Conservation (phyloP, 2,113 vertebrate species). For the Kryptolebias marmoratus region DNA sequence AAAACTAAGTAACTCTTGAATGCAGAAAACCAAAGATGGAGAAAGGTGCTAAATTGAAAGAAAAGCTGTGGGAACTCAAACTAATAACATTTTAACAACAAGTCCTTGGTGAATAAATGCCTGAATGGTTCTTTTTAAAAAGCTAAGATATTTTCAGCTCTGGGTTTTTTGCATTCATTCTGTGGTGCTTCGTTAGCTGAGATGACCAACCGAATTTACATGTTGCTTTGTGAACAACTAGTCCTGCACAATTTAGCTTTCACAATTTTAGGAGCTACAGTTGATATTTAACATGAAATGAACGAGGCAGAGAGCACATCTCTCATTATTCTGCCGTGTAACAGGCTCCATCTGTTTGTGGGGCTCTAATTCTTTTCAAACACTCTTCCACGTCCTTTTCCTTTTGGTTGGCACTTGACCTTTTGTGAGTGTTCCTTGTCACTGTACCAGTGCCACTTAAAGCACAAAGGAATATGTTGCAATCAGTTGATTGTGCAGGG, state of each 20-base stretch:
- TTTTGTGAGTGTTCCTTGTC: slow-evolving; percentile 38
- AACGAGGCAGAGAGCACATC: not conserved
- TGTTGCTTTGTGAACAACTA: not conserved
- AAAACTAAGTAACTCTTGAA: slow-evolving; percentile 32
- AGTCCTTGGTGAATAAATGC: not conserved
- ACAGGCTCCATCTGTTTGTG: not conserved
- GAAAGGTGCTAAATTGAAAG: slow-evolving; percentile 7
- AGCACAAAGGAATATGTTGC: slow-evolving; percentile 29
- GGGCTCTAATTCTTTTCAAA: slow-evolving; percentile 3
- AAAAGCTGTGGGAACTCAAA: slow-evolving; percentile 11
- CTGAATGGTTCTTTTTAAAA: not conserved
- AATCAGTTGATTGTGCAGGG: slow-evolving; percentile 64
- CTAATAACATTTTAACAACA: not conserved
- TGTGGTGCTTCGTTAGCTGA: no score
- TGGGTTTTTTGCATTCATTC: not conserved
- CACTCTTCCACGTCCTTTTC: not conserved
- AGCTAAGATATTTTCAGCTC: not conserved
- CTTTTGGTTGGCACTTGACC: slow-evolving; percentile 46
- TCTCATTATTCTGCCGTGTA: slow-evolving; percentile 1
- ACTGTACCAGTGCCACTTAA: slow-evolving; percentile 34
- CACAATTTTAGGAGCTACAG: not conserved
- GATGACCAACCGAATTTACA: no score
- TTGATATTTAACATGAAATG: not conserved
- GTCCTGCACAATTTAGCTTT: not conserved
- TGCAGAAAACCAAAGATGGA: slow-evolving; percentile 24